Evolutionary conservation across 2,797 vertebrate species (phyloP).

Genomic region (Alfaro cultratus): DNA sequence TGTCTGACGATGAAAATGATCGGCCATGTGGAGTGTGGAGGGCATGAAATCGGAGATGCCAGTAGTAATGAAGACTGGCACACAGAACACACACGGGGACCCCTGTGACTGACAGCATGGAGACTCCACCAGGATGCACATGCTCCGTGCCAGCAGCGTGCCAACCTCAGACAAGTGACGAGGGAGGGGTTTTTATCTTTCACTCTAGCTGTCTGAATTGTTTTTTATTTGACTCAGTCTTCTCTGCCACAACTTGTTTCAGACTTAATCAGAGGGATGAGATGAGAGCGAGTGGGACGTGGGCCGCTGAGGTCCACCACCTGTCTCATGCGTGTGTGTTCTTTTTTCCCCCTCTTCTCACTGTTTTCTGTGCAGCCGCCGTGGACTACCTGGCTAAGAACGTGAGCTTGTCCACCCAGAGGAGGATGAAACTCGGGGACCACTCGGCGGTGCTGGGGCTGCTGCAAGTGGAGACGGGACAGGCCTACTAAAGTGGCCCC

Average conservation of each 20-base stretch:
- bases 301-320: conserved; percentile 41
- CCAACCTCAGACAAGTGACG: conserved; percentile 69
- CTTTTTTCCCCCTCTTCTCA: conserved; percentile 69
- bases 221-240: conserved; percentile 66
- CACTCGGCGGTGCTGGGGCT: conserved; percentile 97
- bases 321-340: conserved; percentile 41
- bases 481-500: conserved; percentile 87
- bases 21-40: conserved; percentile 90
- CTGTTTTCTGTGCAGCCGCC: conserved; percentile 83
- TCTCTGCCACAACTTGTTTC: conserved; percentile 75
- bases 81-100: conserved; percentile 86
- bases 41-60: conserved; percentile 98
- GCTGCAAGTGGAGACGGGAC: conserved; percentile 97
- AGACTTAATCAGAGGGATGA: conserved; percentile 59
- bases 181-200: conserved; percentile 65
- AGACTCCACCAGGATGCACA: conserved; percentile 83
- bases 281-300: conserved; percentile 39
- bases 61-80: conserved; percentile 96
- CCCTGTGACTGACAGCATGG: conserved; percentile 83
- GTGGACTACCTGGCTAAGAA: conserved; percentile 99
- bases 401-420: conserved; percentile 96
- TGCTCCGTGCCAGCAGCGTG: conserved; percentile 71
- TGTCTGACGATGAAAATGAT: conserved; percentile 88
- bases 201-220: conserved; percentile 58
- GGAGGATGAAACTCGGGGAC: conserved; percentile 97